phyloP scores from a whole-genome alignment of 2,797 vertebrate genomes.

The Gymnocypris eckloni region DNA sequence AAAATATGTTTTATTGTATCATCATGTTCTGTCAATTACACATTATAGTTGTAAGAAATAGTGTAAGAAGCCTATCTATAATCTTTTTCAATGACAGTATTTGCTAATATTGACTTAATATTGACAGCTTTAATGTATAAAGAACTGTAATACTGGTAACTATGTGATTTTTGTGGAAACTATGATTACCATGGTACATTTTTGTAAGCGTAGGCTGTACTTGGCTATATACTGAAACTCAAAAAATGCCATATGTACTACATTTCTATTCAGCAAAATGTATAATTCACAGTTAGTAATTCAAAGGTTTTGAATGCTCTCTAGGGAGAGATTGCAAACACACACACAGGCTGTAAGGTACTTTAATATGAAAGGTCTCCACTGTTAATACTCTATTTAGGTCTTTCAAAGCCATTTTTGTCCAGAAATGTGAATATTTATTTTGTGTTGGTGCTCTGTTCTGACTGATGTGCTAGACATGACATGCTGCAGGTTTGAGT shows the following conservation, averaged over 20 bases:
- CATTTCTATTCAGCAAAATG: too few relatives aligned
- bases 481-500: conserved; percentile 75
- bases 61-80: neutral
- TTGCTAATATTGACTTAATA: neutral
- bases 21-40: neutral
- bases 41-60: neutral
- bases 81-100: neutral
- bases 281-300: too few relatives aligned
- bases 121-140: neutral
- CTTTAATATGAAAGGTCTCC: conserved; percentile 59
- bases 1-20: neutral
- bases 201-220: conserved; percentile 16
- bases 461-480: conserved; percentile 64
- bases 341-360: neutral
- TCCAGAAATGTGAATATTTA: conserved; percentile 78
- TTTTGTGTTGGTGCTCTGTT: conserved; percentile 75
- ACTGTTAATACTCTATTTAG: conserved; percentile 78
- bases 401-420: conserved; percentile 75
- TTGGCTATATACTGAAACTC: neutral
- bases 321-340: conserved; percentile 13
- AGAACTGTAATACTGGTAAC: conserved; percentile 16
- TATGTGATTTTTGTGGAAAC: conserved; percentile 2
- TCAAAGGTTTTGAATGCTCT: neutral
- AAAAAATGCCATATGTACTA: neutral
- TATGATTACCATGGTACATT: conserved; percentile 20